These are phyloP conservation scores for Ophioninae sp. DNA, from an alignment of 2,888 invertebrate species.

Conservation along the genomic window DNA sequence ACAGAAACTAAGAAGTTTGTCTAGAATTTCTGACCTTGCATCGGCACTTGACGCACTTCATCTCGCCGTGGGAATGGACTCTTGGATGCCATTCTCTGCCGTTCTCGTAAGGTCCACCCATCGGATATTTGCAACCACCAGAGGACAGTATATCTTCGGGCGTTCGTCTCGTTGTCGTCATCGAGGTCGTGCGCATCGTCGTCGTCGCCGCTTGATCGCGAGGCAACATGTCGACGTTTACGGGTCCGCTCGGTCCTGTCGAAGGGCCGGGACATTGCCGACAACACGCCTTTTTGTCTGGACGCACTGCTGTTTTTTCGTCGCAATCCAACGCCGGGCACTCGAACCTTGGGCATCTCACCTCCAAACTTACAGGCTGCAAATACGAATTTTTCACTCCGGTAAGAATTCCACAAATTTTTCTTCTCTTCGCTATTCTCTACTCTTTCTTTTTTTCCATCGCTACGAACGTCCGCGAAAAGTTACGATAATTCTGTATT, in stretches of 20 bases:
- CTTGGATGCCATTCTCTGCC: constrained; percentile 95
- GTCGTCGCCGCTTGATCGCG: constrained; percentile 78
- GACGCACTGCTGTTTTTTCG: constrained; percentile 87
- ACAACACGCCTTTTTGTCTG: constrained; percentile 91
- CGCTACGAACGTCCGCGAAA: too few species aligned
- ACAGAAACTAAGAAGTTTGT: too few species aligned
- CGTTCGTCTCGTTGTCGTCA: constrained; percentile 82
- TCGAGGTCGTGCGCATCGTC: neutral
- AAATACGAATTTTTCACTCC: constrained; percentile 15
- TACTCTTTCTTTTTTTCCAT: too few species aligned
- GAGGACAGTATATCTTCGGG: constrained; percentile 88
- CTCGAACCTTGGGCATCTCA: constrained; percentile 88
- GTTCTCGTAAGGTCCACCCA: constrained; percentile 85
- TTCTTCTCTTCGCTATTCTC: too few species aligned
- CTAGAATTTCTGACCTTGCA: constrained; percentile 88
- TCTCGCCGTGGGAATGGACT: constrained; percentile 92
- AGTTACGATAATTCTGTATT: too few species aligned
- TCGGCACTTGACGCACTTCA: constrained; percentile 94
- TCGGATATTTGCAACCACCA: constrained; percentile 92
- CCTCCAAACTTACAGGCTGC: constrained; percentile 86
- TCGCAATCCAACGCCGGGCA: constrained; percentile 90
- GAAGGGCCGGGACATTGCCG: constrained; percentile 85
- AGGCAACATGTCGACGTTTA: constrained; percentile 80
- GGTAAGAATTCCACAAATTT: too few species aligned
- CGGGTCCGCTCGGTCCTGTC: constrained; percentile 61